Conservation (phyloP, 2,888 invertebrate genomes). For the Nomada fucata region DNA sequence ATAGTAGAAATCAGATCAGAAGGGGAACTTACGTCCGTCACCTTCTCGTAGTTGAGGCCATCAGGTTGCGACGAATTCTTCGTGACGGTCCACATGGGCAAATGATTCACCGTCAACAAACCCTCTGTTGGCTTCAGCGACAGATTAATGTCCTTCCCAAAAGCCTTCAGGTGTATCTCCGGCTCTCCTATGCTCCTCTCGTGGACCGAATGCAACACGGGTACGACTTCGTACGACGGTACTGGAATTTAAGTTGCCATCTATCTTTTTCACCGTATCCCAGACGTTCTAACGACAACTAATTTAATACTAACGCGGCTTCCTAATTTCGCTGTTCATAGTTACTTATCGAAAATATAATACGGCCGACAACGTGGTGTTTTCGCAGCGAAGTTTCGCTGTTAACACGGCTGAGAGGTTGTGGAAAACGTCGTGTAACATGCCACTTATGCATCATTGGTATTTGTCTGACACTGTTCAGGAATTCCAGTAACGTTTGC, state of each 20-base stretch:
- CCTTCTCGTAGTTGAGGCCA: conserved; percentile 92
- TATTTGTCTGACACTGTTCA: too few relatives aligned
- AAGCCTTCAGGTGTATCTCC: conserved; percentile 91
- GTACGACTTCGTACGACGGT: conserved; percentile 93
- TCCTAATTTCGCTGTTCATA: neutral
- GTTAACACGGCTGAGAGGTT: too few relatives aligned
- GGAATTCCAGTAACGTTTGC: too few relatives aligned
- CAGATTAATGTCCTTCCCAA: conserved; percentile 91
- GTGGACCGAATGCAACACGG: conserved; percentile 87
- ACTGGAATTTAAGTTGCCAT: conserved; percentile 84
- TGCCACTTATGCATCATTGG: too few relatives aligned
- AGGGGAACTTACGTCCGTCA: conserved; percentile 88
- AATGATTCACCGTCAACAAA: conserved; percentile 90
- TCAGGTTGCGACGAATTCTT: conserved; percentile 91
- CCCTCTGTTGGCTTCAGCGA: conserved; percentile 91
- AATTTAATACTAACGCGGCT: neutral
- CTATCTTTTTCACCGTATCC: neutral
- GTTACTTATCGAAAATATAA: neutral
- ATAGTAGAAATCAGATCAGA: too few relatives aligned
- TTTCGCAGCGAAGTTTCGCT: too few relatives aligned
- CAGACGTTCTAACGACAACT: neutral
- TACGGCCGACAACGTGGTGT: too few relatives aligned
- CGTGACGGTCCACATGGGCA: conserved; percentile 93
- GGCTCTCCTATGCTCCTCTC: conserved; percentile 82
- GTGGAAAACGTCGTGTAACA: too few relatives aligned